Base-by-base conservation (phyloP, 2,888 invertebrate genomes). In the Xestia c-nigrum region DNA sequence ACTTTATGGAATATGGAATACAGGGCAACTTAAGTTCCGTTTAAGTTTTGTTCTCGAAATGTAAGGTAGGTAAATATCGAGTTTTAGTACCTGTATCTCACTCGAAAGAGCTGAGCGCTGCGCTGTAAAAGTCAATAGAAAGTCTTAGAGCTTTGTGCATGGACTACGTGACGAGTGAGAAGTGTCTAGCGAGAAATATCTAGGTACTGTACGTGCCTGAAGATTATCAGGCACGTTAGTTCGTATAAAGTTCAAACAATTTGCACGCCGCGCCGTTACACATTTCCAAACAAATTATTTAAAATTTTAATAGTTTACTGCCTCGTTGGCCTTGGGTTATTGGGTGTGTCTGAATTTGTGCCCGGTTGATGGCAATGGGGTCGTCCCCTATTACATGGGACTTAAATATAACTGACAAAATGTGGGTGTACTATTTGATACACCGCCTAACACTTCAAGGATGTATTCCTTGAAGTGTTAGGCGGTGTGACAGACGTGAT, bases 101-200 rank as follows among this genome's bases (percentile, higher is more conserved):
- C 65, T 21, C 31, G 24, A 67, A 16, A 31, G 47, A 55, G 24
- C 47, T 31, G 57, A 24, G 43, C 24, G 70, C 61, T 63, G 43
- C 24, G 70, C 61, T 63, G 38, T 81, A 67, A 80, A 81, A 67
- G 67, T 80, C 75, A 74, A 74, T 59, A 43, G 55, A 64, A 21
- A 31, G 9, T 64, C 24, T 43, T 80, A 19, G 38, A 64, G 43
- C 19, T 14, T 31, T 31, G 10, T 61, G 19, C 40, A 43, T 50
- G 47, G 3, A 50, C 40, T 59, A 59, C 43, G 40, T 47, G 55
- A 21, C 10, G n/a, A 12, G 31, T 31, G 10, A 77, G 31, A 46
- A 21, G 10, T 63, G 5, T 63, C 52, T 16, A 3, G n/a, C n/a
- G n/a, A n/a, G n/a, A n/a, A n/a, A 21, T 59, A n/a, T 14, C 0